These are phyloP conservation scores for Morpho helenor DNA, from an alignment of 2,888 invertebrate genomes.

Conservation along the genomic window DNA sequence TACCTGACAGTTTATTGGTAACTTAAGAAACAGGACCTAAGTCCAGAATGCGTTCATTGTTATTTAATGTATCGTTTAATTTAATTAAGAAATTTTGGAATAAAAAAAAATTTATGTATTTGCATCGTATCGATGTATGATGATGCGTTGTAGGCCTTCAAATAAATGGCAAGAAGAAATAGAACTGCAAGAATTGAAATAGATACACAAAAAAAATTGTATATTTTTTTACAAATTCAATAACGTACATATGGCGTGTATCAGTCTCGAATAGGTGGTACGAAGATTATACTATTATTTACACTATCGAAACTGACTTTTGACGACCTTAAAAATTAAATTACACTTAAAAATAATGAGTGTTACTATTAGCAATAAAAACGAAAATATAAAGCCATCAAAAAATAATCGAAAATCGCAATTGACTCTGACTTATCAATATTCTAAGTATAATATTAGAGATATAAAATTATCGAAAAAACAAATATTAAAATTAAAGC, in stretches of 20 bases:
- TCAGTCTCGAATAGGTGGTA: slow-evolving; percentile 66
- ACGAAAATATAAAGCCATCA: slow-evolving; percentile 10
- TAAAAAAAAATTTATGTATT: too few relatives aligned
- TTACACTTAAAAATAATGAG: slow-evolving; percentile 22
- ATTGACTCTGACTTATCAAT: not conserved
- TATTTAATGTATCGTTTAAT: too few relatives aligned
- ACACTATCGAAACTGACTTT: slow-evolving; percentile 53
- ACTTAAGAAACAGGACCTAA: too few relatives aligned
- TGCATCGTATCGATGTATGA: too few relatives aligned
- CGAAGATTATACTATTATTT: slow-evolving; percentile 37
- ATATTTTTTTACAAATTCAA: slow-evolving; percentile 11
- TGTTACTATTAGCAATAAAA: slow-evolving; percentile 6
- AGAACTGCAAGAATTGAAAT: not conserved
- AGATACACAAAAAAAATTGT: not conserved
- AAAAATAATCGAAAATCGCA: slow-evolving; percentile 1
- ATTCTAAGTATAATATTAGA: not conserved
- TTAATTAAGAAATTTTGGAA: too few relatives aligned
- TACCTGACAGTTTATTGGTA: too few relatives aligned
- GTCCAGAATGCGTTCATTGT: too few relatives aligned
- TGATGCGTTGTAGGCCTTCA: too few relatives aligned
- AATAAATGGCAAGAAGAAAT: not conserved
- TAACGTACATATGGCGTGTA: slow-evolving; percentile 52
- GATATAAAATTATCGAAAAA: too few relatives aligned
- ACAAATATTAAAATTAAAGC: too few relatives aligned
- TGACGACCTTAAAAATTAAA: slow-evolving; percentile 16